These are phyloP conservation scores for Uloborus diversus DNA, from an alignment of 1,140 invertebrate species.

Conservation along the genomic window DNA sequence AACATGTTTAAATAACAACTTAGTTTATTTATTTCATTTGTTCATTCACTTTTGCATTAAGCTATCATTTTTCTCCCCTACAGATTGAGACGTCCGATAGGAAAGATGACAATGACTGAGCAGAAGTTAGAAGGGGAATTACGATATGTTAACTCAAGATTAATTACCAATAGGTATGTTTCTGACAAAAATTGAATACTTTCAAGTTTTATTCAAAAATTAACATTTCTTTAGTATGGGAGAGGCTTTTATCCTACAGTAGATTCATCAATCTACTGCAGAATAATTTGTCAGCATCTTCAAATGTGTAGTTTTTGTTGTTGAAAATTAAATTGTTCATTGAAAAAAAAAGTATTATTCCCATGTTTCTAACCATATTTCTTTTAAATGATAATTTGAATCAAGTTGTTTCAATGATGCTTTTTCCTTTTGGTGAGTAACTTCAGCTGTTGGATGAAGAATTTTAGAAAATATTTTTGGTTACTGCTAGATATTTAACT, in stretches of 20 bases:
- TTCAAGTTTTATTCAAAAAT: not conserved
- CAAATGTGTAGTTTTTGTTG: not conserved
- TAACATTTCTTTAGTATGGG: too few species aligned
- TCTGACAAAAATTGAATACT: not conserved
- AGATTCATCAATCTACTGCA: not conserved
- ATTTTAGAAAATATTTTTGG: too few species aligned
- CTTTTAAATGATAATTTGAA: too few species aligned
- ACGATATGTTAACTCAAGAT: slow-evolving; percentile 92
- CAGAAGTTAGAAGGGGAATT: slow-evolving; percentile 98
- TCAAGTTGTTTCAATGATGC: too few species aligned
- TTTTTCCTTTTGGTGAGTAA: too few species aligned
- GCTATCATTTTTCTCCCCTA: slow-evolving; percentile 35
- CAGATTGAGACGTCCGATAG: slow-evolving; percentile 82
- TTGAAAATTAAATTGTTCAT: not conserved
- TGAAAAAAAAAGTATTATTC: not conserved
- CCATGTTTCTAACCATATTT: not conserved
- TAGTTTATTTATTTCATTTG: too few species aligned
- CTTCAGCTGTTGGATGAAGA: too few species aligned
- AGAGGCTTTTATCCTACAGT: too few species aligned
- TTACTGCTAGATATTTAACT: too few species aligned
- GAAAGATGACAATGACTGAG: slow-evolving; percentile 88
- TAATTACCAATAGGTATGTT: slow-evolving; percentile 87
- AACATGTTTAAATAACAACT: too few species aligned
- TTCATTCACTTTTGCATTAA: too few species aligned
- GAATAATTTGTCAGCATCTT: not conserved